Conservation (phyloP, 2,113 vertebrate genomes). For the Suricata suricatta region DNA sequence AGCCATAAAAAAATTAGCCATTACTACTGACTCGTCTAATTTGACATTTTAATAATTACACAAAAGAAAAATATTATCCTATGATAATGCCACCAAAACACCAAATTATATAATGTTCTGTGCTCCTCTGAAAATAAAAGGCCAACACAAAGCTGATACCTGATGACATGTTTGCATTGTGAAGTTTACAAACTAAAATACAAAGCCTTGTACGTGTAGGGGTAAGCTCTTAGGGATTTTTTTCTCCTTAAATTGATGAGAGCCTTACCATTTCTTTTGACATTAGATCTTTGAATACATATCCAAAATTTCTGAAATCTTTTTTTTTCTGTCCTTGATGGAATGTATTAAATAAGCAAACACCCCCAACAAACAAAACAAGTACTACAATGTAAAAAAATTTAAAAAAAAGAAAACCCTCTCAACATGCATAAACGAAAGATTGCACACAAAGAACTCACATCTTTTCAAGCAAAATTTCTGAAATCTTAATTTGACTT, state of each 20-base stretch:
- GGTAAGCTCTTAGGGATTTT: background rate
- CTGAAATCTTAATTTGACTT: slow-evolving; percentile 48
- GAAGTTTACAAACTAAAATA: background rate
- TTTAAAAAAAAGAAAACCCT: too few relatives aligned
- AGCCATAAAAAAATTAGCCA: background rate
- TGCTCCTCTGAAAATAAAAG: slow-evolving; percentile 38
- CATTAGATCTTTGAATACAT: slow-evolving; percentile 7
- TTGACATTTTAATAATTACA: slow-evolving; percentile 29
- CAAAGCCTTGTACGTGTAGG: background rate
- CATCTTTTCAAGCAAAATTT: too few relatives aligned
- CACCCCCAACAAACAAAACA: too few relatives aligned
- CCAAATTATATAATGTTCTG: slow-evolving; percentile 41
- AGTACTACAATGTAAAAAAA: too few relatives aligned
- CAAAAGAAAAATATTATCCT: slow-evolving; percentile 35
- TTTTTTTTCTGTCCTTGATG: too few relatives aligned
- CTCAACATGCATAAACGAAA: too few relatives aligned
- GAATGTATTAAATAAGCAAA: too few relatives aligned
- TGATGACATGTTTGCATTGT: background rate
- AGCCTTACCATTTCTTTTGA: background rate
- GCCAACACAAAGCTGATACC: background rate
- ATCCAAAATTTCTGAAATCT: slow-evolving; percentile 34
- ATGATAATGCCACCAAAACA: background rate
- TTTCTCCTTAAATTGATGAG: background rate
- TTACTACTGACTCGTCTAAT: background rate
- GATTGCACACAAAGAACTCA: too few relatives aligned